Base-by-base conservation (phyloP, 2,888 invertebrate species). In the Hydraecia micacea region DNA sequence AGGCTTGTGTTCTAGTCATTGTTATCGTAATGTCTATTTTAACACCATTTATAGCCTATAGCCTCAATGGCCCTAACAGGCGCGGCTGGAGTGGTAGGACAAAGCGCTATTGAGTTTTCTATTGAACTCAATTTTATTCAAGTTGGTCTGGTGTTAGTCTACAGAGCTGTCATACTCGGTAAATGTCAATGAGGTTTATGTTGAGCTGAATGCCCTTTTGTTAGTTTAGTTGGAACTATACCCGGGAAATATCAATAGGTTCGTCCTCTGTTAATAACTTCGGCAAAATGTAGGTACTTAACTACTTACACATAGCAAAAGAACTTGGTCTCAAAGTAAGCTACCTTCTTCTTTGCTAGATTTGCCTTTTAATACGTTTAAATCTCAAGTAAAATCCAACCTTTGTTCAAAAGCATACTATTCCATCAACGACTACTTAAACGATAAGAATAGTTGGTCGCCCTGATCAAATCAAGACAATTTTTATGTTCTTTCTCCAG, bases 21-120 rank as follows among this genome's bases (percentile, higher is more conserved):
- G 86, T 83, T 76, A 79, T 79, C 86, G 83, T 85, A 83, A 83
- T 84, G 84, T 84, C 83, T 84, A 84, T 86, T 84, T 84, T 84
- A 84, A 71, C 75, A 78, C 63, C 55, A 83, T 75, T 85, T 46
- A n/a, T 58, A 46, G 52, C 15, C 13, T 66, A 9, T 60, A 66
- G 21, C 49, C 74, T 39, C 42, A 77, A 46, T 62, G 46, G 15
- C 5, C 58, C 21, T 28, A 25, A 70, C 70, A 67, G 80, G 80
- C 83, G 58, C 65, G 77, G 78, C 63, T 39, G 76, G 1, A 39
- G 49, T 52, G 36, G 55, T 70, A 11, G 36, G 18, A 39, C 60
- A 62, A 79, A 77, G 39, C 46, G 49, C 18, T 60, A 28, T 52
- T 76, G 18, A 81, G 28, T 28, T 46, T 67, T 80, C 60, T 46